Conservation (phyloP, 2,888 invertebrate species). For the Leptinotarsa juncta region DNA sequence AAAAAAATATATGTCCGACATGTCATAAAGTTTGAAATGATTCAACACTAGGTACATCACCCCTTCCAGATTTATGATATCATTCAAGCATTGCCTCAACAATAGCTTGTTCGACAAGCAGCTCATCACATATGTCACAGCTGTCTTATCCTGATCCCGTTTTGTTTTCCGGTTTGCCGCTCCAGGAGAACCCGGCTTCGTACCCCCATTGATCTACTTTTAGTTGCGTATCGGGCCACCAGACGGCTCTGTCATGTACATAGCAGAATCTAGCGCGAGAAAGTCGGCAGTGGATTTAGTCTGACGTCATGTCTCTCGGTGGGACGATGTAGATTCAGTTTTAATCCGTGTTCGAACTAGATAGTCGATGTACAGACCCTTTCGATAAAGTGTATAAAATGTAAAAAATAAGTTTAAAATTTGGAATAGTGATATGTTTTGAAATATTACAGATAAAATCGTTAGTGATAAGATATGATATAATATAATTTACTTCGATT, state of each 20-base stretch:
- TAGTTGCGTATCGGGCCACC: conserved; percentile 26
- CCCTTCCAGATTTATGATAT: conserved; percentile 25
- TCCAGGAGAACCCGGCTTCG: conserved; percentile 15
- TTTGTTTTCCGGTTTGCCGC: conserved; percentile 24
- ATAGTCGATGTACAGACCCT: conserved; percentile 51
- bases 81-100: conserved; percentile 21
- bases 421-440: not conserved
- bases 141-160: conserved; percentile 34
- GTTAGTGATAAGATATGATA: not conserved
- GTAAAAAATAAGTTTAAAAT: conserved; percentile 14
- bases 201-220: conserved; percentile 33
- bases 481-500: not conserved
- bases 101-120: conserved; percentile 34
- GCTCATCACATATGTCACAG: conserved; percentile 35
- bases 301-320: conserved; percentile 62
- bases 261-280: conserved; percentile 29
- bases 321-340: conserved; percentile 55
- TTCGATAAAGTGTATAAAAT: conserved; percentile 36
- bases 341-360: conserved; percentile 40
- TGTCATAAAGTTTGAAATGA: not conserved
- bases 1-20: too few species aligned
- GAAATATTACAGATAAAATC: conserved; percentile 7
- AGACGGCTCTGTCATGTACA: conserved; percentile 31
- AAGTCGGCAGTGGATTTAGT: conserved; percentile 52
- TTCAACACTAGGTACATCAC: not conserved